Base-by-base conservation (phyloP, 2,888 invertebrate genomes). In the Chaetogeoica ovagalla region DNA sequence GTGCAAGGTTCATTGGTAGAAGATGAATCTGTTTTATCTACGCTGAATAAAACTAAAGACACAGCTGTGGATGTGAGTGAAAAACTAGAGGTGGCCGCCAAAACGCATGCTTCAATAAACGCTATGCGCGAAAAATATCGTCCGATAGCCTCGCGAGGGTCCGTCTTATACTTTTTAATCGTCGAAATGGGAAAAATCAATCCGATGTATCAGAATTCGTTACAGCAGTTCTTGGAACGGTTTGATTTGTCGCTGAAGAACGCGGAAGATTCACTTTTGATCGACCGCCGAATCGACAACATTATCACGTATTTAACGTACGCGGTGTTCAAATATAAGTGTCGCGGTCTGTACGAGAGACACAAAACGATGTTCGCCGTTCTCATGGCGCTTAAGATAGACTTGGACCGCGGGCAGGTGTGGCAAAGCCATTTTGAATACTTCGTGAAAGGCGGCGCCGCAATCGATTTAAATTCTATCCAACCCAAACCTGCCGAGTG, bases 161-260 rank as follows among this genome's bases (percentile, higher is more conserved):
- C 96, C 0, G 96, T 97, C 81, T 87, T 98, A 3, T 98, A 98
- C 85, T 98, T 98, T 86, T 88, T 98, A 60, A 97, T 98, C 82
- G 97, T 97, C 0, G 97, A 98, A 88, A 97, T 98, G 97, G 95
- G 95, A 85, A 93, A 95, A 85, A 97, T 98, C 0, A 97, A 97
- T 85, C 90, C 92, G 11, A 98, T 98, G 97, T 98, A 98, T 85
- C 98, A 98, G 86, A 97, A 97, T 84, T 96, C 97, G 0, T 88
- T 98, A 73, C 95, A 95, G 85, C 97, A 98, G 86, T 98, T 98
- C 87, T 88, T 98, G 65, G 94, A 91, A 19, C 92, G 97, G 82
- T 98, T 98, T 85, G 97, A 98, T 86, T 93, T 91, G 84, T 96
- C 97, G 0, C 97, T 98, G 83, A 93, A 92, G 55, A 86, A 86